These are phyloP conservation scores for Bothrops jararaca DNA, from an alignment of 2,113 vertebrate genomes.

Conservation along the genomic window DNA sequence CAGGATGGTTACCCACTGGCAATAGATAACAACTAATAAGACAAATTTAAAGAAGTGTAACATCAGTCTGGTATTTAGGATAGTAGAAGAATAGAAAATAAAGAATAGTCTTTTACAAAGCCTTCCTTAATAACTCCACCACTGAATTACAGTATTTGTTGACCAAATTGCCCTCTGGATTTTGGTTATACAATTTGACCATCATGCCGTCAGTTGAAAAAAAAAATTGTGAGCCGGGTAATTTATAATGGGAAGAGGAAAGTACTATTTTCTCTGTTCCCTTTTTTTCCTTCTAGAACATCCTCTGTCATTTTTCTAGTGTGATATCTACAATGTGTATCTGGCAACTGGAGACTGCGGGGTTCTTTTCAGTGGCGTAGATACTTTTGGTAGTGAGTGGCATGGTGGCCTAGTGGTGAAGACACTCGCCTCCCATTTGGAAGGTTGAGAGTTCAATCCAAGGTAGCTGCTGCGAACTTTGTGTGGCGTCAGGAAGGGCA, in stretches of 20 bases:
- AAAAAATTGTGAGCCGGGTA: background rate
- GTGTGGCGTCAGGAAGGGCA: background rate
- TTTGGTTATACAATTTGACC: background rate
- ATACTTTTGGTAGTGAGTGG: background rate
- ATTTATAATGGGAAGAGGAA: background rate
- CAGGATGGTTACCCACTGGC: background rate
- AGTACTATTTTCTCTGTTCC: background rate
- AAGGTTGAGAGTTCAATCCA: background rate
- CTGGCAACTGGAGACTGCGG: background rate
- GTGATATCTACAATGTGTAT: too few species aligned
- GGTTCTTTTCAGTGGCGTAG: background rate
- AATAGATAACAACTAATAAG: background rate
- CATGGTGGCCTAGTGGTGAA: background rate
- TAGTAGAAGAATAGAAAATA: background rate
- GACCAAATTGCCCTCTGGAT: background rate
- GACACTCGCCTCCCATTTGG: background rate
- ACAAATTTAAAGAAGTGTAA: background rate
- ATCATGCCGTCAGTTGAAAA: background rate
- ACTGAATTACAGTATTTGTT: background rate
- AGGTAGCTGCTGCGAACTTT: background rate
- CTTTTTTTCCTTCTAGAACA: background rate
- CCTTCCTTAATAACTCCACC: background rate
- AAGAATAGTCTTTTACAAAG: background rate
- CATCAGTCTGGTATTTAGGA: background rate
- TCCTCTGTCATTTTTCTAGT: background rate